phyloP scores from a whole-genome alignment of 2,888 invertebrate genomes.

The Osedax frankpressi region DNA sequence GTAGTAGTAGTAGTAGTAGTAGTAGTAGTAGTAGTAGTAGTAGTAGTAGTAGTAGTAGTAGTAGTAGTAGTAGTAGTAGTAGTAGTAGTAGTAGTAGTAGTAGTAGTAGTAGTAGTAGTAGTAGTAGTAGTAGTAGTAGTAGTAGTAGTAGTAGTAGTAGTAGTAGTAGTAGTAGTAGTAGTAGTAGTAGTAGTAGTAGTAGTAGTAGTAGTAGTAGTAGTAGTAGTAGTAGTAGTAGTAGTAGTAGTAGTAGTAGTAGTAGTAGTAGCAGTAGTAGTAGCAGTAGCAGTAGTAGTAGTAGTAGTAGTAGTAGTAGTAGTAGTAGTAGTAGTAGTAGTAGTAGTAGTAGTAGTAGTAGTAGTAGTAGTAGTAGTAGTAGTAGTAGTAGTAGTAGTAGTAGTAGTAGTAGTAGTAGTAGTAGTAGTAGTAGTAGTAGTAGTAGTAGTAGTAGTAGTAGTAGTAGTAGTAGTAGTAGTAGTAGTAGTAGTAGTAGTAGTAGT shows the following conservation, averaged over 20 bases:
- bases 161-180: slow-evolving; percentile 21
- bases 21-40: slow-evolving; percentile 20
- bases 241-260: slow-evolving; percentile 26
- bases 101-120: slow-evolving; percentile 25
- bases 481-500: slow-evolving; percentile 23
- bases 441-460: slow-evolving; percentile 25
- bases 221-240: slow-evolving; percentile 25
- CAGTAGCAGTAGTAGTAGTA: slow-evolving; percentile 25
- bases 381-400: slow-evolving; percentile 23
- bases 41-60: slow-evolving; percentile 23
- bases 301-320: slow-evolving; percentile 25
- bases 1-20: slow-evolving; percentile 23
- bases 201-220: slow-evolving; percentile 24
- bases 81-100: slow-evolving; percentile 25
- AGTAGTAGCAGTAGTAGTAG: slow-evolving; percentile 25
- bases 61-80: slow-evolving; percentile 23
- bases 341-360: slow-evolving; percentile 24
- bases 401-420: slow-evolving; percentile 22
- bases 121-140: slow-evolving; percentile 24
- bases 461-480: slow-evolving; percentile 25
- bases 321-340: slow-evolving; percentile 26
- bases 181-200: slow-evolving; percentile 24
- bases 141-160: slow-evolving; percentile 21
- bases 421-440: slow-evolving; percentile 25
- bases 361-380: slow-evolving; percentile 21